Percentiles rank a stretch among this genome's conserved stretches.
phyloP scores from a whole-genome alignment of 2,888 invertebrate species.

The Hypomecis atomaria region DNA sequence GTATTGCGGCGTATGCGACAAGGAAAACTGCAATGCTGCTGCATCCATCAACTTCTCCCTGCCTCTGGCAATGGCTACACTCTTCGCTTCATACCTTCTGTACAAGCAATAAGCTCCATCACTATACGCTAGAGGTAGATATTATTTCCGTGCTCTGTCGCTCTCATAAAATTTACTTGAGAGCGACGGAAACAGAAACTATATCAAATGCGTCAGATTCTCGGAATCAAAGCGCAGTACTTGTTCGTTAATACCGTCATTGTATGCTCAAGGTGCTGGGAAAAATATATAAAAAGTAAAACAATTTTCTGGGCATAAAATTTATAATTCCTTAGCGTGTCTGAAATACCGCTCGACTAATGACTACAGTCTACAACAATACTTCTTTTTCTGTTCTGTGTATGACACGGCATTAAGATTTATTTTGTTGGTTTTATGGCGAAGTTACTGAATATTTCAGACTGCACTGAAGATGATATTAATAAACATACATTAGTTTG shows the following conservation, averaged over 20 bases:
- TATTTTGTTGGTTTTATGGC: too few species aligned
- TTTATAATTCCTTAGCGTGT: too few species aligned
- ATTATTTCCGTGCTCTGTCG: not conserved
- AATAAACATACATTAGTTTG: too few species aligned
- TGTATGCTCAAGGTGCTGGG: slow-evolving; percentile 1
- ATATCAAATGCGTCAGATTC: not conserved
- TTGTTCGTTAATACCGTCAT: not conserved
- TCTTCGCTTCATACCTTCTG: slow-evolving; percentile 65
- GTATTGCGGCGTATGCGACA: slow-evolving; percentile 76
- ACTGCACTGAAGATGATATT: too few species aligned
- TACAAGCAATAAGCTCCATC: slow-evolving; percentile 65
- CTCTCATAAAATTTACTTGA: not conserved
- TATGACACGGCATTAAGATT: too few species aligned
- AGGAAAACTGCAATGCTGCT: slow-evolving; percentile 82
- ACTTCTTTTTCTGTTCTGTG: too few species aligned
- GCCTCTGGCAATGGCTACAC: slow-evolving; percentile 65
- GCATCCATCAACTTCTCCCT: slow-evolving; percentile 65
- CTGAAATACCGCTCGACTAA: too few species aligned
- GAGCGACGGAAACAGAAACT: not conserved
- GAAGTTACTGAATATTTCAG: too few species aligned
- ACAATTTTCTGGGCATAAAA: too few species aligned
- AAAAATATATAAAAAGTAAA: not conserved
- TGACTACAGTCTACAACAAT: too few species aligned
- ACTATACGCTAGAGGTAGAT: not conserved
- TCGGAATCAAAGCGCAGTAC: not conserved